phyloP scores from a whole-genome alignment of 2,797 vertebrate genomes.

The Cyprinella venusta region DNA sequence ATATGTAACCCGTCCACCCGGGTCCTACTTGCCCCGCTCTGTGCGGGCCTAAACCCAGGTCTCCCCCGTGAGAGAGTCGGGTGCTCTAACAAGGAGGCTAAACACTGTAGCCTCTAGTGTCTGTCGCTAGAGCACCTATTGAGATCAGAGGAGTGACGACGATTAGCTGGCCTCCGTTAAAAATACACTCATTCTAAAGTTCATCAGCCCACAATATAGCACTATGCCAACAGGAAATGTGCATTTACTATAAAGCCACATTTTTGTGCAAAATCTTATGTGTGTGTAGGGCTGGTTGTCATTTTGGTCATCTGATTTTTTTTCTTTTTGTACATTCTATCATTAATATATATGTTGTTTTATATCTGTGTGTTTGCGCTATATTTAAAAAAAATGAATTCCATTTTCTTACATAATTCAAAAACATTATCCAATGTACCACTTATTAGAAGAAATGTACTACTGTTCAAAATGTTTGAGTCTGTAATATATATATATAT shows the following conservation, averaged over 20 bases:
- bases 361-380: background rate
- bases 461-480: background rate
- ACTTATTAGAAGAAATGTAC: background rate
- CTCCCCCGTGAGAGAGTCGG: too few species aligned
- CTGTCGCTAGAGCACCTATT: too few species aligned
- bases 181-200: background rate
- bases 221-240: slow-evolving; percentile 28
- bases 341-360: background rate
- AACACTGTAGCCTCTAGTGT: too few species aligned
- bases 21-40: too few species aligned
- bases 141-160: too few species aligned
- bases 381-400: background rate
- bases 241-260: background rate
- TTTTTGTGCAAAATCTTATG: background rate
- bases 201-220: background rate
- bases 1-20: background rate
- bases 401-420: background rate
- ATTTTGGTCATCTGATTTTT: background rate
- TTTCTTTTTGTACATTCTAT: background rate
- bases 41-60: too few species aligned
- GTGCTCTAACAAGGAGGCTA: too few species aligned
- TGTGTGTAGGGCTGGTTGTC: background rate
- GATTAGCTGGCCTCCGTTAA: too few species aligned
- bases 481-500: background rate
- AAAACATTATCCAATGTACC: background rate